Percentiles rank a stretch among this genome's conserved stretches.
phyloP scores from a whole-genome alignment of 92 coral and sea anemone genomes.

The Parazoanthus swiftii region DNA sequence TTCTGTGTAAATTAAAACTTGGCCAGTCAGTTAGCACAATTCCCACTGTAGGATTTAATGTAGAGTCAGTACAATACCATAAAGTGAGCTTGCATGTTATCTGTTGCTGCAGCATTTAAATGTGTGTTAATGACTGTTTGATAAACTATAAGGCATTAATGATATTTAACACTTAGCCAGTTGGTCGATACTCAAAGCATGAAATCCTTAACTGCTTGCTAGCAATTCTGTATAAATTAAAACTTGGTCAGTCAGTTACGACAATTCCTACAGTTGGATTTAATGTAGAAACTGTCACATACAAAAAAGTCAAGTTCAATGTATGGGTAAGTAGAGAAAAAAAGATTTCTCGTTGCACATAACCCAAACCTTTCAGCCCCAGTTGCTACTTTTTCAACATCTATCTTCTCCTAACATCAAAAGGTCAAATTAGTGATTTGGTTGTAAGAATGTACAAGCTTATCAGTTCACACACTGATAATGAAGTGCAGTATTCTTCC shows the following conservation, averaged over 20 bases:
- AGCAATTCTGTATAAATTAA: conserved; percentile 90
- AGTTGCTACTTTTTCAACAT: not conserved
- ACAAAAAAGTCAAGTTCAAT: conserved; percentile 92
- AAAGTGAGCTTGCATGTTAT: conserved; percentile 89
- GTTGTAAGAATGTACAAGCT: too few species aligned
- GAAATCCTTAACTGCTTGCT: conserved; percentile 31
- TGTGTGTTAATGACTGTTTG: not conserved
- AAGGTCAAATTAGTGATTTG: too few species aligned
- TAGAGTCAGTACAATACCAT: conserved; percentile 90
- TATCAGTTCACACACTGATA: too few species aligned
- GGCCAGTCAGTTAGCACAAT: conserved; percentile 98
- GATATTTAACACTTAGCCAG: not conserved
- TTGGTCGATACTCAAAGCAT: not conserved
- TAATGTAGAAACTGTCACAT: conserved; percentile 96
- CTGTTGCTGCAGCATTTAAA: not conserved
- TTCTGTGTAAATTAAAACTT: conserved; percentile 92
- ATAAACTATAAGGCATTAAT: too few species aligned
- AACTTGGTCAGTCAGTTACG: conserved; percentile 97
- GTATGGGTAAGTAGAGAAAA: conserved; percentile 86
- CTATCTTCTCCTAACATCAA: too few species aligned
- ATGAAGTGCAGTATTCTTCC: too few species aligned
- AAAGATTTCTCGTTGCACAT: not conserved
- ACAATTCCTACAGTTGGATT: conserved; percentile 99
- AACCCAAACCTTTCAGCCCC: not conserved
- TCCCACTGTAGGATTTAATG: conserved; percentile 99